Base-by-base conservation (phyloP, 2,797 vertebrate species). In the Natrix natrix region DNA sequence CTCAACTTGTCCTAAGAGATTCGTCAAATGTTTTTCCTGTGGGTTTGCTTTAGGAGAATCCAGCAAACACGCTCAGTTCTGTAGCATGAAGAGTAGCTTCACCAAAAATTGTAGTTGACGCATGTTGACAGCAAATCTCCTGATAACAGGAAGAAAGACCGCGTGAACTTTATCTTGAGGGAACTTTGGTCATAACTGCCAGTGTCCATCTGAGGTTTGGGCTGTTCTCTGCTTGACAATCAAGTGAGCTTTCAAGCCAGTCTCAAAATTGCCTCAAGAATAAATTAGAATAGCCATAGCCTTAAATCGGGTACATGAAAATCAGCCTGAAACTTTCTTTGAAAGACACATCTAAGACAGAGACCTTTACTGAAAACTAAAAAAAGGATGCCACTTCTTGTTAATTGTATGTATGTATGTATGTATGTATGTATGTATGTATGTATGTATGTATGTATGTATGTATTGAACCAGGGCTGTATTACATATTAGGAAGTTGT, bases 11-110 rank as follows among this genome's bases (percentile, higher is more conserved):
- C 92, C 32, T 66, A 90, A 90, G 83, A 87, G 60, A 69, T 93
- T 57, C 69, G 92, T 93, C 92, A 93, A 90, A 66, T 90, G 59
- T 28, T 93, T 87, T 90, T 55, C 52, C 89, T 60, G 37, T 74
- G 54, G 60, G 56, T 90, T 74, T 69, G 61, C 59, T 66, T 60
- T 56, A 52, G 56, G 37, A 63, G 74, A 92, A 88, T 54, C 52
- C 43, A 32, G 52, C 55, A 86, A 90, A 86, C 52, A 17, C 54
- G 32, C 22, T 90, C 66, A 54, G 55, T 59, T 54, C 16, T 86
- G 89, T 28, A 48, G 61, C 32, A 90, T 87, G 90, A 89, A 90
- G 56, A 93, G 20, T 24, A 4, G 57, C 91, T 17, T 90, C 63
- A 89, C 5, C 32, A 43, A 91, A 87, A 93, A 32, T 0, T 92